Evolutionary conservation across 2,888 invertebrate species (phyloP).

Genomic region (Amitus sp.): DNA sequence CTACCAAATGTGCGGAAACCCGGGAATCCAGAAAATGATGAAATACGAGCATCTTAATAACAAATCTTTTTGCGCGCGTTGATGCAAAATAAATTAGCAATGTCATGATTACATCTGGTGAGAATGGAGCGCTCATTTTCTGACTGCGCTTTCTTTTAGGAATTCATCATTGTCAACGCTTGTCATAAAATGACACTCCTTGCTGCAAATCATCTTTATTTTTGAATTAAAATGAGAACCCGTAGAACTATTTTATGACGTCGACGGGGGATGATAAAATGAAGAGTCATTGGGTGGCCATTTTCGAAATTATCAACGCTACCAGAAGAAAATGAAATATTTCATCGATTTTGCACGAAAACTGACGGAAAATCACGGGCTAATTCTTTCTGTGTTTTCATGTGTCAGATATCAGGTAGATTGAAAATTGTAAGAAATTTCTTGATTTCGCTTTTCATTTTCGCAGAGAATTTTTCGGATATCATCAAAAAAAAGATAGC

Average conservation of each 20-base stretch:
- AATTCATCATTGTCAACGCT: background rate
- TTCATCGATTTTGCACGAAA: conserved; percentile 22
- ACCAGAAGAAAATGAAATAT: no score
- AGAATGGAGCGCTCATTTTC: background rate
- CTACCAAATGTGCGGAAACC: no score
- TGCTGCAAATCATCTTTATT: conserved; percentile 10
- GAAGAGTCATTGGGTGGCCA: background rate
- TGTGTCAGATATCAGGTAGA: no score
- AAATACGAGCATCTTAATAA: conserved; percentile 9
- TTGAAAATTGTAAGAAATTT: no score
- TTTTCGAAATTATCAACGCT: no score
- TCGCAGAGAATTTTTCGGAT: no score
- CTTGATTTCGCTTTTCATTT: no score
- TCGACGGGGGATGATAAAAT: background rate
- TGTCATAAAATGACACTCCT: background rate
- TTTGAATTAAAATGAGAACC: conserved; percentile 27
- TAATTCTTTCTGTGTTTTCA: no score
- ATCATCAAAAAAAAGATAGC: no score
- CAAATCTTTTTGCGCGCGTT: conserved; percentile 16
- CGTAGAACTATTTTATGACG: background rate
- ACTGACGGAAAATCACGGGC: no score
- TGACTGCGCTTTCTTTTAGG: background rate
- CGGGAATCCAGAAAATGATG: no score
- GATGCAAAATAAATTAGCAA: conserved; percentile 20
- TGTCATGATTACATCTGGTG: conserved; percentile 12